Evolutionary conservation across 2,113 vertebrate species (phyloP), one percentile per base, ranked within the genome.

Genomic region (Asarcornis scutulata): DNA sequence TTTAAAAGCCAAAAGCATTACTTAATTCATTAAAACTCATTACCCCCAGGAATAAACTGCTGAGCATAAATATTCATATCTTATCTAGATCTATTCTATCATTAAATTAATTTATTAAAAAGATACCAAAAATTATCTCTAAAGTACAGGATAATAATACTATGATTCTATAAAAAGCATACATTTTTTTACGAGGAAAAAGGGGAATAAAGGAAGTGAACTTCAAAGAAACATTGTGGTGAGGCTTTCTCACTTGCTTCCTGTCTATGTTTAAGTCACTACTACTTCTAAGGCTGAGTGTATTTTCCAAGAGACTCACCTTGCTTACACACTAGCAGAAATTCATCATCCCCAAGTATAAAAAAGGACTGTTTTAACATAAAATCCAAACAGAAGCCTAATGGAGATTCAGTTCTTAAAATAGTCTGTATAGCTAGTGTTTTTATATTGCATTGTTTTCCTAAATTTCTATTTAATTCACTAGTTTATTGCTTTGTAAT

Each of bases 101-200:
- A 83, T 72, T 79, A 83, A 78, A 86, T 83, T 62, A 1, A 74
- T 74, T 79, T 74, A 93, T 63, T 92, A 52, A 83, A 95, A 83
- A 53, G 31, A 90, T 38, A 93, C 3, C 42, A 68, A 16, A 75
- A 87, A 13, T 64, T 69, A 26, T 79, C 38, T 64, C 72, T 66
- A 13, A 16, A 77, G 13, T 8, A 55, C 22, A 79, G 71, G 44
- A 52, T 72, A 74, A 68, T 36, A 88, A 56, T 58, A 84, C 31
- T 59, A n/a, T 52, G 31, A 86, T 44, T 86, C 36, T 85, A 93
- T 58, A 86, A 52, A 60, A 84, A 62, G 7, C 11, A 38, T n/a
- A 4, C 29, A 32, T 69, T 86, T 69, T 86, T 91, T 86, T 52
- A 71, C 42, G 72, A 11, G 46, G 11, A 6, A 78, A 92, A 74